Percentiles rank a stretch among this genome's conserved stretches.
phyloP scores from a whole-genome alignment of 2,888 invertebrate species.

The Stegophylla sp. region DNA sequence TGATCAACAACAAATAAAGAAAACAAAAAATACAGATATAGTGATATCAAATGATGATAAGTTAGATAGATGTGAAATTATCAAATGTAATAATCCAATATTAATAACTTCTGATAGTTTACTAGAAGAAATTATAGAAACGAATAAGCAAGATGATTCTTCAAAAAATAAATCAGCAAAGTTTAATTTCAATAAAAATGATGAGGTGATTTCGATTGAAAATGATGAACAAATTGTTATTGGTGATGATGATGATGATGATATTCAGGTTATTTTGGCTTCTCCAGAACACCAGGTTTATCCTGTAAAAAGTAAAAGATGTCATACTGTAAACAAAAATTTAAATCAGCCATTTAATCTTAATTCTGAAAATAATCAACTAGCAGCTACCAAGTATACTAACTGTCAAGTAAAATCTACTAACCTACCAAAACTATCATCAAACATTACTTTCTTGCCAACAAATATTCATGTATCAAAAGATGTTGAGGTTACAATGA shows the following conservation, averaged over 20 bases:
- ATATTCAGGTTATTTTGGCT: conserved; percentile 15
- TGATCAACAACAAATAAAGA: background rate
- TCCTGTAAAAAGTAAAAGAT: background rate
- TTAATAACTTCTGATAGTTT: background rate
- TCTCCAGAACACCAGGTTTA: background rate
- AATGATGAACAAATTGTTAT: conserved; percentile 26
- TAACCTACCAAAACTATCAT: conserved; percentile 11
- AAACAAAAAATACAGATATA: background rate
- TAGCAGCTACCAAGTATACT: background rate
- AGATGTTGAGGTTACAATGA: conserved; percentile 31
- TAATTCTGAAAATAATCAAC: background rate
- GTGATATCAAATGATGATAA: background rate
- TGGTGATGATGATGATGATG: conserved; percentile 51
- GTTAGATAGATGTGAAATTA: background rate
- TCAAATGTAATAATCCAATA: background rate
- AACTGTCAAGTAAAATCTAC: background rate
- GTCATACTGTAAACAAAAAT: conserved; percentile 4
- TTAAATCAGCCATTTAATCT: background rate
- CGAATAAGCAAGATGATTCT: too few relatives aligned
- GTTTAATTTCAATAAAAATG: background rate
- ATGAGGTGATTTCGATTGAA: conserved; percentile 35
- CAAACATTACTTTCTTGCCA: conserved; percentile 38
- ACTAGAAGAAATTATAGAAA: background rate
- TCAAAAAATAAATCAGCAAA: background rate
- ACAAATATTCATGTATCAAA: conserved; percentile 39